A percentile compares a stretch with the other conserved stretches of the same genome.
Evolutionary conservation across 2,797 vertebrate species (phyloP).

Genomic region (Linurgus olivaceus): DNA sequence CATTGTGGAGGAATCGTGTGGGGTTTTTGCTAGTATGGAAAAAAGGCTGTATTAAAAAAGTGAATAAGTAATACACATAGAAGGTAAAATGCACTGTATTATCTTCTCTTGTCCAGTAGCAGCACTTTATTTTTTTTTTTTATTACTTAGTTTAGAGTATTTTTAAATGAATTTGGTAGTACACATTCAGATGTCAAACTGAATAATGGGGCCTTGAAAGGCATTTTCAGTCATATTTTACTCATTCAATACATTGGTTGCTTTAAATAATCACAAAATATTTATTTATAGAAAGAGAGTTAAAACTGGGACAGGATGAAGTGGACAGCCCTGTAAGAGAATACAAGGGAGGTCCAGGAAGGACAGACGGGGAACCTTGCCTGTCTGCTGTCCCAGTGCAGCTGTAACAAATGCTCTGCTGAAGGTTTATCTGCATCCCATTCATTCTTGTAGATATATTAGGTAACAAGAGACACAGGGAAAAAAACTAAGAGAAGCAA

Average conservation of each 20-base stretch:
- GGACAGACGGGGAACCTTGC: background rate
- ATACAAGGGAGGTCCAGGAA: background rate
- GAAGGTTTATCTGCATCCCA: background rate
- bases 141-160: too few relatives aligned
- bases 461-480: background rate
- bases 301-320: background rate
- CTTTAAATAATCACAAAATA: background rate
- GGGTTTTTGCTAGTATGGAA: background rate
- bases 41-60: background rate
- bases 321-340: background rate
- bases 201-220: background rate
- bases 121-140: background rate
- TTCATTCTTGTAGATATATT: background rate
- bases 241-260: background rate
- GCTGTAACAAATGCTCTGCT: background rate
- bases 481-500: background rate
- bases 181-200: background rate
- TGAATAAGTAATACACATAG: background rate
- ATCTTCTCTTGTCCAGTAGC: background rate
- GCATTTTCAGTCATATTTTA: background rate
- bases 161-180: background rate
- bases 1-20: background rate
- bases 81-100: background rate
- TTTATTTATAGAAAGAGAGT: background rate
- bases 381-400: background rate